Conservation (phyloP, 2,797 vertebrate species). For the Novumbra hubbsi region DNA sequence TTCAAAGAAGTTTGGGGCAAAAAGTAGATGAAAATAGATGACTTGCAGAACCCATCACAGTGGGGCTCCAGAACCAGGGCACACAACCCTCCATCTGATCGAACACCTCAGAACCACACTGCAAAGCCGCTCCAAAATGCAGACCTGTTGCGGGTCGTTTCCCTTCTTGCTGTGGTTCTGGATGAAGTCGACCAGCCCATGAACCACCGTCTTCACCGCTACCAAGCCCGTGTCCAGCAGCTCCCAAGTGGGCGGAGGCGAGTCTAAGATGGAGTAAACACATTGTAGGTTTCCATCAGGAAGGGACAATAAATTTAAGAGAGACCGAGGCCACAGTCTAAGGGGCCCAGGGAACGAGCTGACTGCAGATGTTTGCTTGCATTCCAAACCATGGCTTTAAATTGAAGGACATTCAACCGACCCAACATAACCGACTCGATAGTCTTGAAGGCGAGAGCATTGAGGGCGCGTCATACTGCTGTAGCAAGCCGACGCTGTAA, state of each 20-base stretch:
- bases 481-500: neutral
- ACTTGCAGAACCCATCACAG: too few relatives aligned
- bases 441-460: neutral
- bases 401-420: neutral
- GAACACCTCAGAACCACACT: neutral
- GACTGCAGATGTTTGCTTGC: neutral
- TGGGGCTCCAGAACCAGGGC: neutral
- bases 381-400: neutral
- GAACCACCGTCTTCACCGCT: slow-evolving; percentile 96
- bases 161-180: slow-evolving; percentile 99
- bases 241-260: slow-evolving; percentile 96
- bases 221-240: slow-evolving; percentile 95
- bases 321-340: neutral
- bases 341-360: neutral
- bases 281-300: neutral
- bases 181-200: slow-evolving; percentile 97
- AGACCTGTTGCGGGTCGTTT: slow-evolving; percentile 94
- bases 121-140: neutral
- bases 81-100: neutral
- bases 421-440: neutral
- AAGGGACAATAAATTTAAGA: neutral
- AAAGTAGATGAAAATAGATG: too few relatives aligned
- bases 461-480: neutral
- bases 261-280: slow-evolving; percentile 73
- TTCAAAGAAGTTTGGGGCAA: too few relatives aligned